Evolutionary conservation across 2,888 invertebrate genomes (phyloP).

Genomic region (Drosophila multiciliata): DNA sequence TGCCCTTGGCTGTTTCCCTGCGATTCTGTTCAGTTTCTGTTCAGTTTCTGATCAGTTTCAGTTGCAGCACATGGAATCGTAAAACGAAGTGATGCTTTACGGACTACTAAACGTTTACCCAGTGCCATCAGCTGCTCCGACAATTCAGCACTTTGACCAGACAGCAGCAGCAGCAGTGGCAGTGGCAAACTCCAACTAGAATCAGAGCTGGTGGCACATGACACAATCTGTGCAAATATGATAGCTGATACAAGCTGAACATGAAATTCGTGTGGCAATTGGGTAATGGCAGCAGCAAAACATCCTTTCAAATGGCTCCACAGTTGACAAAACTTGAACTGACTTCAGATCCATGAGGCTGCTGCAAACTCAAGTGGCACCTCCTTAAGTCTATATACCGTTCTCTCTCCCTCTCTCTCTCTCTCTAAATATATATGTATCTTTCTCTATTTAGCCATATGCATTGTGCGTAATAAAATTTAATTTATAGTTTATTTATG

Average conservation of each 20-base stretch:
- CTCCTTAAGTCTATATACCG: not conserved
- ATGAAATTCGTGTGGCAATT: slow-evolving; percentile 56
- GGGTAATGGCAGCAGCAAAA: slow-evolving; percentile 7
- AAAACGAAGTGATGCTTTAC: slow-evolving; percentile 53
- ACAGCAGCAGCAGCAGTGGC: not conserved
- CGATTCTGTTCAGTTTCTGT: not conserved
- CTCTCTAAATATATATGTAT: not conserved
- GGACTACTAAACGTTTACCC: slow-evolving; percentile 59
- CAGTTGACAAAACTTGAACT: slow-evolving; percentile 20
- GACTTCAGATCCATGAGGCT: slow-evolving; percentile 21
- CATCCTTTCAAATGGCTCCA: slow-evolving; percentile 16
- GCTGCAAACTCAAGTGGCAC: slow-evolving; percentile 30
- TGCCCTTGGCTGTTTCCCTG: slow-evolving; percentile 13
- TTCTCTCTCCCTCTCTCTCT: not conserved
- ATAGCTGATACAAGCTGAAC: slow-evolving; percentile 56
- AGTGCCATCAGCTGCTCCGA: slow-evolving; percentile 54
- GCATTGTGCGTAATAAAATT: slow-evolving; percentile 61
- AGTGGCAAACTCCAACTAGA: not conserved
- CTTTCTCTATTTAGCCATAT: slow-evolving; percentile 49
- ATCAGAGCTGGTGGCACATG: slow-evolving; percentile 32
- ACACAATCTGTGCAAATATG: slow-evolving; percentile 64
- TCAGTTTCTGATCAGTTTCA: slow-evolving; percentile 7
- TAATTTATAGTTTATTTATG: slow-evolving; percentile 80
- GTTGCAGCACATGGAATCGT: slow-evolving; percentile 40
- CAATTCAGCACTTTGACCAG: slow-evolving; percentile 45